Evolutionary conservation across 2,888 invertebrate species (phyloP), one percentile per base, ranked within the genome.

Genomic region (Amphipoea oculea): DNA sequence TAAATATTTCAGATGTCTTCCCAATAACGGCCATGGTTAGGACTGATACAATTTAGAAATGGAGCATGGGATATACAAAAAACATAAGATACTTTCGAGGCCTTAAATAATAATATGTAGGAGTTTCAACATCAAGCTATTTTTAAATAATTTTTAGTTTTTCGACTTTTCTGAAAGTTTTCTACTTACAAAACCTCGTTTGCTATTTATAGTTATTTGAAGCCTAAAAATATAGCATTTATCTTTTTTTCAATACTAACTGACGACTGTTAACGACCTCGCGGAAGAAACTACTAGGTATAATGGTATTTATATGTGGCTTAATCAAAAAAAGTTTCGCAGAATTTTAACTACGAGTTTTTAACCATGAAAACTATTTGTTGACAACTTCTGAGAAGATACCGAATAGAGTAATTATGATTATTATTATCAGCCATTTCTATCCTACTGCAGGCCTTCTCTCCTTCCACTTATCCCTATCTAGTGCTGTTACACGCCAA

Each of bases 1-100:
- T 89, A 89, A 89, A 89, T 88, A 87, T 88, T 87, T 83, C 75
- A 85, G 76, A 88, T 74, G 80, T 82, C 79, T 85, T 67, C 78
- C 48, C 72, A 75, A 69, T 79, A 73, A 73, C 66, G 63, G 70
- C 42, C 60, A 68, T 69, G 69, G 45, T 69, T 78, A 80, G 68
- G 75, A 48, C 65, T 72, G 74, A 76, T 79, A 69, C 62, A 73
- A 76, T 86, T 86, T 86, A 76, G 71, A 76, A 74, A 76, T 76
- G 74, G 76, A 69, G 48, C 68, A 14, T n/a, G 12, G 45, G 62
- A 29, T 70, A 20, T 70, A n/a, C 45, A 45, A 45, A 51, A 66
- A 42, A n/a, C 60, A 63, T 69, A 20, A 57, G 14, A 76, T 45
- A n/a, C 74, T 69, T 69, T 70, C 20, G 4, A 17, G 1, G 17